Conservation (phyloP, 2,113 vertebrate species). For the Salvator merianae region DNA sequence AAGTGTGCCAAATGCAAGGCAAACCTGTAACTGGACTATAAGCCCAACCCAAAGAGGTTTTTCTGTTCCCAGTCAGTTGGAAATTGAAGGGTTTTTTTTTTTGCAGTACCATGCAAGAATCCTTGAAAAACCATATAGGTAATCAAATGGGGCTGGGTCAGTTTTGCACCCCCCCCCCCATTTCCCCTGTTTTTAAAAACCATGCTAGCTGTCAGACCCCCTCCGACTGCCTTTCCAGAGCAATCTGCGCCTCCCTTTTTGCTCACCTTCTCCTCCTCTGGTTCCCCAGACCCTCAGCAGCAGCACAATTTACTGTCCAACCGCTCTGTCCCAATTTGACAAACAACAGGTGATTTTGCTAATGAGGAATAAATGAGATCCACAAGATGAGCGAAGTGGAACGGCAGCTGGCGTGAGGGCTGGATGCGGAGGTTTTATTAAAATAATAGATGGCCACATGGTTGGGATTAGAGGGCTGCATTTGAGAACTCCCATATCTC, state of each 20-base stretch:
- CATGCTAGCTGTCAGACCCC: neutral
- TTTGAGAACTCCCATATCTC: slow-evolving; percentile 59
- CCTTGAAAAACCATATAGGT: neutral
- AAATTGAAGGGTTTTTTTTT: neutral
- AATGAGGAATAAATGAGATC: slow-evolving; percentile 83
- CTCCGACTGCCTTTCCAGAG: neutral
- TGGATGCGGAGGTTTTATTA: slow-evolving; percentile 76
- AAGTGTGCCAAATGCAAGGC: too few species aligned
- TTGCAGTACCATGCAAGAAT: neutral
- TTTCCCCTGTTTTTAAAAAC: neutral
- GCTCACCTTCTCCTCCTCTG: neutral
- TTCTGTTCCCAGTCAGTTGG: too few species aligned
- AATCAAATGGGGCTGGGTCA: neutral
- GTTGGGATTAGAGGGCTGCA: slow-evolving; percentile 61
- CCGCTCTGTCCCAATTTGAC: slow-evolving; percentile 78
- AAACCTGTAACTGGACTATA: too few species aligned
- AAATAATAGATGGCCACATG: slow-evolving; percentile 77
- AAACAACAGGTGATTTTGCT: slow-evolving; percentile 85
- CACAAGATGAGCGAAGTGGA: slow-evolving; percentile 69
- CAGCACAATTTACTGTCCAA: slow-evolving; percentile 70
- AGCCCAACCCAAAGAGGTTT: too few species aligned
- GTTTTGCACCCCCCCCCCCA: neutral
- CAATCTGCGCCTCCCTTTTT: neutral
- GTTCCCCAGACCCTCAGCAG: slow-evolving; percentile 45
- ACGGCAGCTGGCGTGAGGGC: slow-evolving; percentile 78